Conservation (phyloP, 1,140 invertebrate species). For the Globodera ellingtonae region DNA sequence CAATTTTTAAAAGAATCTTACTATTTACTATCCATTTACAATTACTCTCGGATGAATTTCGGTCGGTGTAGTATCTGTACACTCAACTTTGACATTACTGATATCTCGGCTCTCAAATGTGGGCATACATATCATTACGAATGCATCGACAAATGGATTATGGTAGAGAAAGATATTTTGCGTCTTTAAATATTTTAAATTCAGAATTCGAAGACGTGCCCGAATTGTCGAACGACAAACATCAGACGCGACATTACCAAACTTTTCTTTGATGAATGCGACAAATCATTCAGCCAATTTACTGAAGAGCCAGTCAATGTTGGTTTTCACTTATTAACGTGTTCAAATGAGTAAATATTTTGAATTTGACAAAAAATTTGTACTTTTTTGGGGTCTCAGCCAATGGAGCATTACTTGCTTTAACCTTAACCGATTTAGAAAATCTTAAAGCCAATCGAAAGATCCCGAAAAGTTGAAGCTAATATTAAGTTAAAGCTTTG, state of each 20-base stretch:
- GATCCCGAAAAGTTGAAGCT: too few relatives aligned
- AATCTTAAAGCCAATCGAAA: too few relatives aligned
- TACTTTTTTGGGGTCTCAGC: not conserved
- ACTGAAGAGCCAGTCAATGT: not conserved
- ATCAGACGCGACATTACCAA: conserved; percentile 17
- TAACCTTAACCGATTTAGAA: too few relatives aligned
- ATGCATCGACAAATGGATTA: conserved; percentile 30
- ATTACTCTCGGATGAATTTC: not conserved
- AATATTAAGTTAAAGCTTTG: too few relatives aligned
- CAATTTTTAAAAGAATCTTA: too few relatives aligned
- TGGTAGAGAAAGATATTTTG: conserved; percentile 2
- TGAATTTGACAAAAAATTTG: not conserved
- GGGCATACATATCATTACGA: conserved; percentile 29
- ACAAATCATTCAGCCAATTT: conserved; percentile 17
- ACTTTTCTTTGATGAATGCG: conserved; percentile 34
- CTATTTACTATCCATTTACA: too few relatives aligned
- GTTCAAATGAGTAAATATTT: not conserved
- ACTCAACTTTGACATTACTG: conserved; percentile 7
- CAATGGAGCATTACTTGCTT: too few relatives aligned
- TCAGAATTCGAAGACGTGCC: conserved; percentile 34
- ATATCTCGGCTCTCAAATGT: conserved; percentile 26
- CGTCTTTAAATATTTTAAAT: conserved; percentile 14
- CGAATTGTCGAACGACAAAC: conserved; percentile 26
- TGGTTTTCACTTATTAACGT: not conserved
- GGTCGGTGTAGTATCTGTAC: conserved; percentile 30